Base-by-base conservation (phyloP, 2,888 invertebrate genomes). In the Leptopilina syphax region DNA sequence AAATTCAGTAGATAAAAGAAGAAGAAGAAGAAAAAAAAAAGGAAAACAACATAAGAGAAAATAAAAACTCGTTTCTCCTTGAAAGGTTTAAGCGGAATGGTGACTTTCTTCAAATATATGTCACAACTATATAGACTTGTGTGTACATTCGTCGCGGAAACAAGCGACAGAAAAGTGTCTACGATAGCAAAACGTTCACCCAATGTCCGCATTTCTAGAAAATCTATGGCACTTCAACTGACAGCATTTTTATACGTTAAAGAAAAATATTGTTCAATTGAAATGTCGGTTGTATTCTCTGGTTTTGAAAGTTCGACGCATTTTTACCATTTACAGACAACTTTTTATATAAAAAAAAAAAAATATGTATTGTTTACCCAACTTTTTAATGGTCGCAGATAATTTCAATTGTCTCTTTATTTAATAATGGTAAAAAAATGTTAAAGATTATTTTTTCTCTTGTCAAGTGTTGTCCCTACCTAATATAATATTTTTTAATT, bases 181-280 rank as follows among this genome's bases (percentile, higher is more conserved):
- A 73, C 73, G 57, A 41, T 73, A 73, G 73, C 57, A 57, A 73
- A 73, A 57, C 73, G 57, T 54, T 60, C 34, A 73, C 73, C 57
- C 57, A 60, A 27, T 60, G 10, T n/a, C 73, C 54, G 41, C 73
- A 73, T 73, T 73, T 73, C 57, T 60, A 41, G 57, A 34, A 41
- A 73, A 73, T 73, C 2, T 60, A 57, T 41, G 54, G 57, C 18
- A n/a, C 34, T 73, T 54, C 54, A 57, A 73, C 73, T 73, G 73
- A 57, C 57, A 73, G 73, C 73, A 41, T 57, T 73, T 57, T 73
- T 60, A 63, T 63, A 60, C 57, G 50, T 4, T 6, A 8, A 73
- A 73, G 57, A 73, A 73, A 73, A 73, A 73, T 60, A 73, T 57
- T 60, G 10, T 10, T 73, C 57, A 73, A 60, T 73, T 73, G 73